Conservation (phyloP, 2,888 invertebrate genomes). For the Mesopsocus fuscifrons region DNA sequence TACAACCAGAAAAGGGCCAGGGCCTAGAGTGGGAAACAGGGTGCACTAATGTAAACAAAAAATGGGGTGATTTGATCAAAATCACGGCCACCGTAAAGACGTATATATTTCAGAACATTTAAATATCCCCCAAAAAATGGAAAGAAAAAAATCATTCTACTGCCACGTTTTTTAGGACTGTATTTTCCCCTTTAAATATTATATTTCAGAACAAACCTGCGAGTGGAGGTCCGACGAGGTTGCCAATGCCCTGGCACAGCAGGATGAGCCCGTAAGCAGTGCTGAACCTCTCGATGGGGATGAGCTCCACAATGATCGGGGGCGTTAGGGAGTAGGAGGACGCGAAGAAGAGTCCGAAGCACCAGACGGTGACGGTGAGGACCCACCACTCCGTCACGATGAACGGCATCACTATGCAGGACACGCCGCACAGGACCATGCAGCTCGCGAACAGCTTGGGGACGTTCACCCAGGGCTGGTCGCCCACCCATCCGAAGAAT, state of each 20-base stretch:
- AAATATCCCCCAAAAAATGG: no score
- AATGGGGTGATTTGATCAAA: neutral
- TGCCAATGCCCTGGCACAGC: conserved; percentile 81
- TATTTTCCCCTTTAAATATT: no score
- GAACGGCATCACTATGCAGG: conserved; percentile 39
- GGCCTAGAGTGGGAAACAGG: conserved; percentile 11
- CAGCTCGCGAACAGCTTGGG: conserved; percentile 66
- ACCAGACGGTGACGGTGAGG: conserved; percentile 27
- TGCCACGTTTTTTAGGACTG: no score
- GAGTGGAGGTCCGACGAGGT: conserved; percentile 77
- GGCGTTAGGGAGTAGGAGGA: conserved; percentile 85
- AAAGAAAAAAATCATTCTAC: no score
- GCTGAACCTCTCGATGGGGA: conserved; percentile 80
- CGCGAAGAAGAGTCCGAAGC: conserved; percentile 79
- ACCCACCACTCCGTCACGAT: conserved; percentile 25
- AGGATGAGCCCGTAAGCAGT: conserved; percentile 79
- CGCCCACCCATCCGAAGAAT: conserved; percentile 73
- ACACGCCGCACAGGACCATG: conserved; percentile 43
- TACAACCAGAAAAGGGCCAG: conserved; percentile 13
- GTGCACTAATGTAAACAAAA: conserved; percentile 13
- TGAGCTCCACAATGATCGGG: conserved; percentile 69
- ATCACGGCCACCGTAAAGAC: no score
- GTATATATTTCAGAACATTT: no score
- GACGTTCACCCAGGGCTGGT: conserved; percentile 65
- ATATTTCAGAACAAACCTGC: conserved; percentile 48